Evolutionary conservation across 1,140 invertebrate genomes (phyloP), one percentile per base, ranked within the genome.

Genomic region (Brachionus sp.): DNA sequence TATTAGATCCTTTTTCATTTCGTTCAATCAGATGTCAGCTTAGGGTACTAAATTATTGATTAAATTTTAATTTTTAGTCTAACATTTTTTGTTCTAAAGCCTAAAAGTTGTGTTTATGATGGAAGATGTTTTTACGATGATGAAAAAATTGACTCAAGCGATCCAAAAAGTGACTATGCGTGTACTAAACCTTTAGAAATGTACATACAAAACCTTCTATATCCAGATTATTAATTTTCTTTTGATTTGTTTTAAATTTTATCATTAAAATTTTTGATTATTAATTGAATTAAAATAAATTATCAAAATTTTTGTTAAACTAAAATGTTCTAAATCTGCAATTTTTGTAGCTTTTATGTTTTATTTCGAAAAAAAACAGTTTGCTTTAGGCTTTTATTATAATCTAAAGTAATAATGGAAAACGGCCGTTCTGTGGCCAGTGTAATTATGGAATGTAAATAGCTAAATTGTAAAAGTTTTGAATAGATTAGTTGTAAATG

Each of bases 111-210:
- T 62, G 50, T 80, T 4, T 80, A 62, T 44, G 39, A 80, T 13
- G 77, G 77, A 9, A 80, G 57, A 35, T 80, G 77, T 80, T 66
- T 57, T 62, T 80, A 42, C 13, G 70, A 75, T 46, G 42, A 75
- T 12, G 70, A 75, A 75, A 80, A 44, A 62, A 80, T 62, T 6
- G 75, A 50, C 19, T 66, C 77, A 4, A 62, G 25, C 6, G 10
- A 80, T 10, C 23, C 19, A 23, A 10, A 77, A 16, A 62, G 75
- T 50, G 75, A 62, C 23, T 77, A 77, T 77, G 44, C 44, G 19
- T 77, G 44, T 53, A 77, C 13, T 29, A 33, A 53, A 29, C 23
- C 25, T 16, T 3, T 77, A 2, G 29, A 77, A 33, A 6, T 70
- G 7, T 70, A 44, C 66, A 0, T 70, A 1, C 25, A 70, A n/a